A percentile compares a stretch with the other conserved stretches of the same genome.
These are phyloP conservation scores for Acronicta aceris DNA, from an alignment of 2,888 invertebrate genomes.

Conservation along the genomic window DNA sequence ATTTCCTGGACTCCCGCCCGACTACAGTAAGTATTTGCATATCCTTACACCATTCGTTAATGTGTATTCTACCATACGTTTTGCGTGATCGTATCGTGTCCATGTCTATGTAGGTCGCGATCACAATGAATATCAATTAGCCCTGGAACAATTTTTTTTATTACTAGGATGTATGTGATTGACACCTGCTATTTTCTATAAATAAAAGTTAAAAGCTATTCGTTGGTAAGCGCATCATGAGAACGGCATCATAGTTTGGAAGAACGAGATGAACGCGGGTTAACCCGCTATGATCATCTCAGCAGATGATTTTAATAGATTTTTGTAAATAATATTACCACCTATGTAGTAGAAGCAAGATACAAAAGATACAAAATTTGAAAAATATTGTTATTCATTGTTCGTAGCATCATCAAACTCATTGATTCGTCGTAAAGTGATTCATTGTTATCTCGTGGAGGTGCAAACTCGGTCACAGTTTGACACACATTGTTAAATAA, in stretches of 20 bases:
- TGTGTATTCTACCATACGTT: conserved; percentile 23
- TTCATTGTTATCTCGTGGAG: conserved; percentile 49
- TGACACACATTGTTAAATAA: conserved; percentile 37
- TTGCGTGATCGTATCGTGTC: conserved; percentile 29
- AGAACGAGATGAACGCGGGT: too few relatives aligned
- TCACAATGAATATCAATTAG: conserved; percentile 33
- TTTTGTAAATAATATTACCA: background rate
- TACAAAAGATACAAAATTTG: too few relatives aligned
- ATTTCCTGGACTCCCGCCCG: conserved; percentile 88
- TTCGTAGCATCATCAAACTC: conserved; percentile 33
- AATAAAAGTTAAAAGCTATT: too few relatives aligned
- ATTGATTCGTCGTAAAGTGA: conserved; percentile 49
- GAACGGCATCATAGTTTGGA: too few relatives aligned
- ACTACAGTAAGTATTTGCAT: conserved; percentile 83
- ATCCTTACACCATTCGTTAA: conserved; percentile 12
- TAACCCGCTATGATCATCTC: too few relatives aligned
- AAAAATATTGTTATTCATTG: too few relatives aligned
- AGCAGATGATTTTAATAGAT: background rate
- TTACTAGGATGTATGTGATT: conserved; percentile 5
- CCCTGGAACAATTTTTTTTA: background rate
- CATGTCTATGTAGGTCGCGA: conserved; percentile 34
- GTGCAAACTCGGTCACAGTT: conserved; percentile 32
- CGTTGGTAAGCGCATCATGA: too few relatives aligned
- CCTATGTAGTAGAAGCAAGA: too few relatives aligned
- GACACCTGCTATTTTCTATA: background rate